These are phyloP conservation scores for Stichopus chloronotus DNA, from an alignment of 35 echinoderm and acorn worm genomes.

Conservation along the genomic window DNA sequence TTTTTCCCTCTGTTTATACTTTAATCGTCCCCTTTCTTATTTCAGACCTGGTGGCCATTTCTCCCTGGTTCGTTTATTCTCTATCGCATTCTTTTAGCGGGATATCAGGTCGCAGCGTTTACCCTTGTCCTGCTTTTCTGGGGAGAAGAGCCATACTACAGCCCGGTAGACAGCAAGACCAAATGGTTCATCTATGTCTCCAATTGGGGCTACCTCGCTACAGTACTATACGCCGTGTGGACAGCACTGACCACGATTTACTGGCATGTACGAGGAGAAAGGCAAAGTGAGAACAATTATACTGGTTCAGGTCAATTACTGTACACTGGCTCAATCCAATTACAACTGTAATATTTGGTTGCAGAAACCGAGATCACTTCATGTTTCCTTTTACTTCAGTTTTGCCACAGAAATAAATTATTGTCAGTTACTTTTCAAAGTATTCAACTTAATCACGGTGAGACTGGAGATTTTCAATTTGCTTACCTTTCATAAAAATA, in stretches of 20 bases:
- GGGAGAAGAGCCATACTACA: conserved; percentile 75
- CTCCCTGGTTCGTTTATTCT: conserved; percentile 60
- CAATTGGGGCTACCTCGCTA: conserved; percentile 71
- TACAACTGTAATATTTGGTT: too few species aligned
- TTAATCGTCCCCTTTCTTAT: neutral
- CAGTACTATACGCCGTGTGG: conserved; percentile 55
- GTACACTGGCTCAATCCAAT: too few species aligned
- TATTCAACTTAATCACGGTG: too few species aligned
- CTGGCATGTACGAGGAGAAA: conserved; percentile 51
- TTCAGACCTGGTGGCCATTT: conserved; percentile 69
- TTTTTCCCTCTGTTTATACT: too few species aligned
- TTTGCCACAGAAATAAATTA: too few species aligned
- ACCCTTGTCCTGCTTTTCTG: conserved; percentile 59
- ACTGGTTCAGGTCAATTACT: too few species aligned
- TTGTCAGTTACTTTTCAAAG: too few species aligned
- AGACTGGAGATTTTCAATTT: too few species aligned
- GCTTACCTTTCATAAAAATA: too few species aligned
- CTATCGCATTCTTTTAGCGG: conserved; percentile 66
- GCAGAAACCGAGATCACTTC: too few species aligned
- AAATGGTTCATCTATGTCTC: conserved; percentile 93
- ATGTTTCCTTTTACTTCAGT: too few species aligned
- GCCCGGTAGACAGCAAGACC: conserved; percentile 59
- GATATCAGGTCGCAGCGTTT: conserved; percentile 57
- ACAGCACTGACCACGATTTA: conserved; percentile 60
- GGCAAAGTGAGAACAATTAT: neutral